A percentile compares a stretch with the other conserved stretches of the same genome.
Conservation (phyloP, 2,888 invertebrate genomes). For the Limnephilus lunatus region DNA sequence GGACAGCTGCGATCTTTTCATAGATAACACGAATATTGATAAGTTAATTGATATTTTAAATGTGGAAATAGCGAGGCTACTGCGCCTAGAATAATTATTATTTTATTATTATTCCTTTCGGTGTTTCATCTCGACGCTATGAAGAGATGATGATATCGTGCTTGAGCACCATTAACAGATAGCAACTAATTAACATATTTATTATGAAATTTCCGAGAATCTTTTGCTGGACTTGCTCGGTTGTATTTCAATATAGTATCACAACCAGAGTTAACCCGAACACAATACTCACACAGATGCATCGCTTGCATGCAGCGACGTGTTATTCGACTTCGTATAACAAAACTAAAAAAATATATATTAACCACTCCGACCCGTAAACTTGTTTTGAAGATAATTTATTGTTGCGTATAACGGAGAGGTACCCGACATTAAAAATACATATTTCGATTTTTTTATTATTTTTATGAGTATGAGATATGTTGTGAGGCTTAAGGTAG, state of each 20-base stretch:
- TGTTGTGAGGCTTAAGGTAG: no score
- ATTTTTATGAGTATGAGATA: no score
- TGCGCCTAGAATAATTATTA: background rate
- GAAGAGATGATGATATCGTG: conserved; percentile 8
- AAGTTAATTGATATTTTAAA: conserved; percentile 31
- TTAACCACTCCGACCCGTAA: no score
- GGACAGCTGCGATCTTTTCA: background rate
- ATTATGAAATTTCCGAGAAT: conserved; percentile 11
- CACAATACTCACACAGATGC: no score
- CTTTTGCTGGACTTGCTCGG: background rate
- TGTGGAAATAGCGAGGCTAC: background rate
- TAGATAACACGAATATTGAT: conserved; percentile 22
- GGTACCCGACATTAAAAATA: no score
- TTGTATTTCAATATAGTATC: background rate
- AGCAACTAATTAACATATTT: conserved; percentile 27
- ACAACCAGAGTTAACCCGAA: no score
- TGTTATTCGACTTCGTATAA: no score
- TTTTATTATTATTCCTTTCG: background rate
- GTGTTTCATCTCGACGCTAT: conserved; percentile 1
- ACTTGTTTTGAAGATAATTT: no score
- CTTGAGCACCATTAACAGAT: background rate
- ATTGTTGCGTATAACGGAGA: no score
- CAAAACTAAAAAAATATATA: no score
- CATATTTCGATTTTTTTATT: no score
- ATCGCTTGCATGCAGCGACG: no score